Evolutionary conservation across 2,113 vertebrate species (phyloP), one percentile per base, ranked within the genome.

Genomic region (Lanius collurio): DNA sequence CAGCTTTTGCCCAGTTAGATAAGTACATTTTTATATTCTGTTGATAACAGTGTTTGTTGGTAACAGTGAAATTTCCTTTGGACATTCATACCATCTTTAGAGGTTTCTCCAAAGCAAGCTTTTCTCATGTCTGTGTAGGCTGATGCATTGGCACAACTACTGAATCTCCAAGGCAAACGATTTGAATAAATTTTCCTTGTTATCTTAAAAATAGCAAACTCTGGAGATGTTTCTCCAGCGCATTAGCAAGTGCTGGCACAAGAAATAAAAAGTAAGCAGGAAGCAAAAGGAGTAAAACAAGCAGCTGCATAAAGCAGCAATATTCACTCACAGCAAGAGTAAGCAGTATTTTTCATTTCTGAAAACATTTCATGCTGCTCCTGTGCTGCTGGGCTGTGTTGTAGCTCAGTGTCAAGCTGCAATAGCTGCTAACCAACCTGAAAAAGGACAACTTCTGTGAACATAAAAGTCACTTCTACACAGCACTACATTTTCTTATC

Each of bases 401-500:
- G 64, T 57, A 88, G 79, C 82, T 87, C 86, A 83, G 77, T 35
- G 28, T 71, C 87, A 73, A 83, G 37, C 47, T 93, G 71, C 87
- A 87, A 75, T 4, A 83, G 62, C 83, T 91, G 90, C 82, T 82
- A 69, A 79, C 42, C 47, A 80, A 89, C 86, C 64, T 93, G 82
- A 67, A 91, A 95, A 93, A 85, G 69, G 82, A 96, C 57, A 83
- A 6, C 73, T 80, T 64, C 18, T 39, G 81, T 81, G 69, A 95
- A 92, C 24, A 78, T 27, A 30, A 93, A 78, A 97, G 81, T 89
- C 93, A 97, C 60, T 78, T 93, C 83, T 77, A 93, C 70, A 53
- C 75, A 77, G 63, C 47, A 52, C 69, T 91, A 69, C 23, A 35
- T 97, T 98, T 98, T 97, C 92, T 97, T 97, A 97, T 79, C 95